phyloP scores from a whole-genome alignment of 2,113 vertebrate species.

The Agelaius tricolor region DNA sequence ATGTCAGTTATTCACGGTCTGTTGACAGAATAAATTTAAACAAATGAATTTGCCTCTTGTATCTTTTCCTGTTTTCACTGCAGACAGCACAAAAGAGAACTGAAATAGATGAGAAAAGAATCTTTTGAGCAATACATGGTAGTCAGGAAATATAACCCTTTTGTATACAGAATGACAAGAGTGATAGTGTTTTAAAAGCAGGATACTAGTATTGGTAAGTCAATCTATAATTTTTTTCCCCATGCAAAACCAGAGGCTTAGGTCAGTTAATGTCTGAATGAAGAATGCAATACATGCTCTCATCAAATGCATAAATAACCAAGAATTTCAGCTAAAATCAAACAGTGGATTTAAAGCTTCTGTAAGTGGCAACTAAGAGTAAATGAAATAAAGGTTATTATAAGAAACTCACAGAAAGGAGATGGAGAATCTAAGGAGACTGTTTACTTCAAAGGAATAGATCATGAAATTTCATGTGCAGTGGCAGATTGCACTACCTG shows the following conservation, averaged over 20 bases:
- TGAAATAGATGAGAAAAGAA: conserved; percentile 7
- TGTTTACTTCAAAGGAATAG: not conserved
- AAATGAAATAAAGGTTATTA: not conserved
- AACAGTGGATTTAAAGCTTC: not conserved
- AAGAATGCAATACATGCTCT: not conserved
- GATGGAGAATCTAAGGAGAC: not conserved
- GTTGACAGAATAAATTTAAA: conserved; percentile 18
- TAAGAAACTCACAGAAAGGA: not conserved
- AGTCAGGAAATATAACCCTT: not conserved
- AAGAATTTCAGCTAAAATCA: not conserved
- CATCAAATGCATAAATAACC: not conserved
- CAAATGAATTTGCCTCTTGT: conserved; percentile 7
- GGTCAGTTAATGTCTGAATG: not conserved
- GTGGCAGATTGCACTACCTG: not conserved
- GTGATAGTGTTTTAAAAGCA: not conserved
- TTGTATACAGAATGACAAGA: not conserved
- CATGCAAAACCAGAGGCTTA: not conserved
- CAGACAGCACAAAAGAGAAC: conserved; percentile 2
- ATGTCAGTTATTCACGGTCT: not conserved
- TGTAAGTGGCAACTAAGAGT: not conserved
- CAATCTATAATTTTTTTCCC: not conserved
- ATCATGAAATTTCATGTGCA: not conserved
- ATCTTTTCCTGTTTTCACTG: not conserved
- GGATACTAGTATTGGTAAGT: not conserved
- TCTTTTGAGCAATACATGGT: not conserved